Conservation (phyloP, 2,113 vertebrate genomes). For the Ploceus nigricollis region DNA sequence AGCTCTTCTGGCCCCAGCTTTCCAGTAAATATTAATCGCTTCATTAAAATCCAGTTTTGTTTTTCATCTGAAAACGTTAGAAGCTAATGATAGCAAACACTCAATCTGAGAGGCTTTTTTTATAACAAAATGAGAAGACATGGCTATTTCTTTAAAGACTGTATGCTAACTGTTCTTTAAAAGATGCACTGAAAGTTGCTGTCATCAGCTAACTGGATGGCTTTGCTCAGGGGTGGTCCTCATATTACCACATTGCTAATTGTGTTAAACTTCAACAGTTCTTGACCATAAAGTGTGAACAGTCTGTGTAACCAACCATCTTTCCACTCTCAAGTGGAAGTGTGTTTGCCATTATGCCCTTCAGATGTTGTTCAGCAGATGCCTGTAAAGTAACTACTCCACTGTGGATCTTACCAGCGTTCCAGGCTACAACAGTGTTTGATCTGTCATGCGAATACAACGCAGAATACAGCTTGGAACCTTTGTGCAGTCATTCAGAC, state of each 20-base stretch:
- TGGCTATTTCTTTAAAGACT: neutral
- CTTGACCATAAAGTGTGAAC: neutral
- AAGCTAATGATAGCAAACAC: neutral
- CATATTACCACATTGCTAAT: neutral
- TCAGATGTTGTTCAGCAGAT: neutral
- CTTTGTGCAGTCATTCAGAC: neutral
- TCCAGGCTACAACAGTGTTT: neutral
- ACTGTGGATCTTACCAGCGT: neutral
- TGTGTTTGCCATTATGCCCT: neutral
- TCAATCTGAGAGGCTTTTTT: neutral
- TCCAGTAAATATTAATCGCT: neutral
- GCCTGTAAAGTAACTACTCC: neutral
- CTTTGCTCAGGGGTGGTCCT: neutral
- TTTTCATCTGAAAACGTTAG: neutral
- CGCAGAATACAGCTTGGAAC: neutral
- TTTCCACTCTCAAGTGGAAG: neutral
- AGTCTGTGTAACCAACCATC: neutral
- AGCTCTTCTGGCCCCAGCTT: neutral
- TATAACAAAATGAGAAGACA: neutral
- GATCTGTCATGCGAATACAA: neutral
- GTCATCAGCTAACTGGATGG: neutral
- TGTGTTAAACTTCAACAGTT: neutral
- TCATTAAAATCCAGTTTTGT: neutral
- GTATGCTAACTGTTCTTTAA: neutral
- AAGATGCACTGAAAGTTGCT: neutral